These are phyloP conservation scores for Girardinus metallicus DNA, from an alignment of 2,797 vertebrate species.

Conservation along the genomic window DNA sequence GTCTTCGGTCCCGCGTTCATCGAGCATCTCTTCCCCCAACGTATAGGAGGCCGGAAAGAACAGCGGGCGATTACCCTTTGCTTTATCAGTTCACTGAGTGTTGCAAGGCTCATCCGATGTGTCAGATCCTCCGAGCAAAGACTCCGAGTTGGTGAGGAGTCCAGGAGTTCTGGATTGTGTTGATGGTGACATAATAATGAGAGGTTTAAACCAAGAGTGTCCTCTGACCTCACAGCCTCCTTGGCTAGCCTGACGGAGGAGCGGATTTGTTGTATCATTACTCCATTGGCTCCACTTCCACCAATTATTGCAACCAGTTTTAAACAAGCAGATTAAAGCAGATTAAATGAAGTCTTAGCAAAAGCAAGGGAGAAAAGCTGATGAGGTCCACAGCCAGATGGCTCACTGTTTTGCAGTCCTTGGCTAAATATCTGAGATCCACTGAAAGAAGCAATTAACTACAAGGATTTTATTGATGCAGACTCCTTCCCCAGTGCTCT, in stretches of 20 bases:
- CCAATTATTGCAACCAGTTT: slow-evolving; percentile 53
- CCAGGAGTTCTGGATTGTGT: background rate
- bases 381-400: slow-evolving; percentile 57
- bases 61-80: slow-evolving; percentile 19
- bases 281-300: slow-evolving; percentile 30
- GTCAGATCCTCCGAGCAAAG: slow-evolving; percentile 1
- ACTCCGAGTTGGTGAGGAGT: background rate
- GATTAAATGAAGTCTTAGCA: slow-evolving; percentile 60
- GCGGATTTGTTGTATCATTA: slow-evolving; percentile 46
- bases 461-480: slow-evolving; percentile 44
- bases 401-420: slow-evolving; percentile 46
- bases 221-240: slow-evolving; percentile 40
- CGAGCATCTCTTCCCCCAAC: slow-evolving; percentile 45
- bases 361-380: slow-evolving; percentile 35
- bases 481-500: slow-evolving; percentile 33
- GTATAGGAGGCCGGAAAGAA: slow-evolving; percentile 10
- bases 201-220: slow-evolving; percentile 1
- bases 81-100: slow-evolving; percentile 17
- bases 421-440: slow-evolving; percentile 53
- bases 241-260: slow-evolving; percentile 23
- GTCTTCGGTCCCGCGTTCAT: slow-evolving; percentile 15
- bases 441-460: slow-evolving; percentile 62
- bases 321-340: slow-evolving; percentile 54
- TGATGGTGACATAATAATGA: background rate
- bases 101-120: slow-evolving; percentile 10